Percentiles rank a stretch among this genome's conserved stretches.
phyloP scores from a whole-genome alignment of 2,113 vertebrate genomes.

The Scytalopus superciliaris region DNA sequence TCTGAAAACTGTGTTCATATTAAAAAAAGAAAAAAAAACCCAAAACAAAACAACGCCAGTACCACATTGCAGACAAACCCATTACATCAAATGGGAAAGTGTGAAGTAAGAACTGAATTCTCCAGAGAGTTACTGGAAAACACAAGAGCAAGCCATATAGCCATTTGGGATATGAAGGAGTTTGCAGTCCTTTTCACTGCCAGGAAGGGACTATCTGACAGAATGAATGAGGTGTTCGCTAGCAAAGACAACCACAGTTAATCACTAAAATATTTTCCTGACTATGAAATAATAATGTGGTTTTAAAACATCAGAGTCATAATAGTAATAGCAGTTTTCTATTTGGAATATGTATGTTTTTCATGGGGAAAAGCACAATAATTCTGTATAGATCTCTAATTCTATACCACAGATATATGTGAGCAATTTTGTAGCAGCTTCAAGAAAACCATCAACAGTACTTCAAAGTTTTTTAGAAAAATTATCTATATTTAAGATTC shows the following conservation, averaged over 20 bases:
- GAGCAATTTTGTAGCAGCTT: background rate
- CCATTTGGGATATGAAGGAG: background rate
- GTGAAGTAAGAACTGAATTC: conserved; percentile 39
- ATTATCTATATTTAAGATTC: background rate
- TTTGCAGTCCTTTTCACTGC: background rate
- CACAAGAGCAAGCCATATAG: background rate
- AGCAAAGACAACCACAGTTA: conserved; percentile 66
- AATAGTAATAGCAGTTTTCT: background rate
- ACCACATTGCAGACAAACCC: background rate
- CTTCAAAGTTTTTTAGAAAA: background rate
- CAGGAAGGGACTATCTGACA: conserved; percentile 37
- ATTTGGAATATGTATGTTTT: background rate
- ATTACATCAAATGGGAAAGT: conserved; percentile 62
- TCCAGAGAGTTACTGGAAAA: conserved; percentile 37
- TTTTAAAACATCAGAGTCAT: conserved; percentile 46
- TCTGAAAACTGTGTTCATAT: background rate
- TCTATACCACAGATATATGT: background rate
- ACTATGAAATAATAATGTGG: conserved; percentile 55
- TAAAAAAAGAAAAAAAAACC: background rate
- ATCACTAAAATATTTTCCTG: conserved; percentile 71
- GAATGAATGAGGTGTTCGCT: conserved; percentile 39
- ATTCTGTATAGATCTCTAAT: background rate
- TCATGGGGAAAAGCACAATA: background rate
- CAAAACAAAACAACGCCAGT: background rate
- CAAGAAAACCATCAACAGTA: background rate